Evolutionary conservation across 1,140 invertebrate species (phyloP).

Genomic region (Sycophaga agraensis): DNA sequence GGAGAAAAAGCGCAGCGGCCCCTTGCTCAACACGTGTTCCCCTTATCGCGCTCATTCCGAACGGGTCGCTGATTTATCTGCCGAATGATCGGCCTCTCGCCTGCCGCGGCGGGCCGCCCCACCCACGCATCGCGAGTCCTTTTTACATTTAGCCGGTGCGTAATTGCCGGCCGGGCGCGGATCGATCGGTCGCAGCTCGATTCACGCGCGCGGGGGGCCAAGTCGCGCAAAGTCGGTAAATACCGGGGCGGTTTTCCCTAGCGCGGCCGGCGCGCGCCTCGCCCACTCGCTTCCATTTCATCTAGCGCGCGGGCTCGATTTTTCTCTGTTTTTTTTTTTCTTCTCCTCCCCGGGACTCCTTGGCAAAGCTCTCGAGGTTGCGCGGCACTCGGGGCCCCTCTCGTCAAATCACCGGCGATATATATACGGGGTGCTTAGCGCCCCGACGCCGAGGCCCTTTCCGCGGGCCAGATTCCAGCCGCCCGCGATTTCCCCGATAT

Average conservation of each 20-base stretch:
- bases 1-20: no score
- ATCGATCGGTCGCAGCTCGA: no score
- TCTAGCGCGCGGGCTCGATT: constrained; percentile 13
- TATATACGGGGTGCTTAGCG: constrained; percentile 24
- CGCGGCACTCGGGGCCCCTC: neutral
- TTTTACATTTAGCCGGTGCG: no score
- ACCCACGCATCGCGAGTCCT: no score
- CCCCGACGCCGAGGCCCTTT: neutral
- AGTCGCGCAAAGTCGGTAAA: no score
- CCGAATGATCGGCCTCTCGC: no score
- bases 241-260: no score
- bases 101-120: no score
- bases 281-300: constrained; percentile 9
- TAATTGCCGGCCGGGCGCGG: no score
- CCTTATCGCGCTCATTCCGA: constrained; percentile 48
- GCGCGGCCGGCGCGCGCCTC: neutral
- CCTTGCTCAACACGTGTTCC: constrained; percentile 54
- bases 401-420: constrained; percentile 21
- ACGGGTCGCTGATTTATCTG: no score
- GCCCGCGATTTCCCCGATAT: constrained; percentile 22
- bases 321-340: neutral
- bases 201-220: no score
- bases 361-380: neutral
- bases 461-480: neutral
- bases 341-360: neutral